Base-by-base conservation (phyloP, 2,113 vertebrate genomes). In the Takifugu bimaculatus region DNA sequence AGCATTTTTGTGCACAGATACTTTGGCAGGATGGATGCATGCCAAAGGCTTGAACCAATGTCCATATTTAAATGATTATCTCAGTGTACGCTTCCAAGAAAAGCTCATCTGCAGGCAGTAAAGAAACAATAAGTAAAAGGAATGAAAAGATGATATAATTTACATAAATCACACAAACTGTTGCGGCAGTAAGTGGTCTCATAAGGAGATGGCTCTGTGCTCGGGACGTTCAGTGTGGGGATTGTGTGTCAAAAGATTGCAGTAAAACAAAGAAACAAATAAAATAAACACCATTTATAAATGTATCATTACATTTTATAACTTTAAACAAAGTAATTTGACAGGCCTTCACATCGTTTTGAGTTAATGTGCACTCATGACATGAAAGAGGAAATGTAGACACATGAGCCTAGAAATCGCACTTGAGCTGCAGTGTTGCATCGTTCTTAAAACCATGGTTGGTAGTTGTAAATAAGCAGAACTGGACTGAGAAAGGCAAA, bases 381-480 rank as follows among this genome's bases (percentile, higher is more conserved):
- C 48, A 45, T 60, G 63, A 1, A 0, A 35, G 12, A 26, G 11
- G 20, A 10, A 58, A 29, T 57, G 50, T 61, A 63, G 51, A 26
- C 29, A 44, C 50, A n/a, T 43, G 48, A 44, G 54, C 74, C 70
- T 27, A 29, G 42, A 15, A 51, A 72, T 73, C 61, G 71, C 78
- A 75, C 79, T 13, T 59, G 50, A 82, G 74, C 63, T 75, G 66
- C 65, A 77, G 66, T 48, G 55, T 69, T 54, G 70, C 60, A 55
- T 78, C 26, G 74, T 10, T 76, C 80, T 77, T 45, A 56, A 81
- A 70, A 70, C 78, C 35, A 6, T 47, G 68, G 75, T 69, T 77
- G 60, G 74, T 85, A 85, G 90, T 89, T 83, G 57, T 70, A 81
- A 81, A 82, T 83, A 85, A 77, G 65, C 84, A 90, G 80, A 84